Evolutionary conservation across 2,797 vertebrate genomes (phyloP).

Genomic region (Danio aesculapii): DNA sequence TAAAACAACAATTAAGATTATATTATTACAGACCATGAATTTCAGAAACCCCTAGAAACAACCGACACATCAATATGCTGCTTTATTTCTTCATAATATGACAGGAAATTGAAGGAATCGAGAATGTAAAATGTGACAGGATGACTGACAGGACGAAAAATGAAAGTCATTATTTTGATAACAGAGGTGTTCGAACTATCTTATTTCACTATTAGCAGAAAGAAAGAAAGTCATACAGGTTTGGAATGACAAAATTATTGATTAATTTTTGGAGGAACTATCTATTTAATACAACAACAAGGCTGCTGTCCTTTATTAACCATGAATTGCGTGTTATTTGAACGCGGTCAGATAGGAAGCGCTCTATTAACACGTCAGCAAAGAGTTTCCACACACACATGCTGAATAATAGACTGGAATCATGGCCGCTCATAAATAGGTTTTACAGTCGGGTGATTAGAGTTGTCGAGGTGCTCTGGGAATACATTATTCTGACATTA

Average conservation of each 20-base stretch:
- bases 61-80: background rate
- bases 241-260: background rate
- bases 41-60: background rate
- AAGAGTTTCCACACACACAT: slow-evolving; percentile 54
- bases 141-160: background rate
- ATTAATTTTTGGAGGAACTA: background rate
- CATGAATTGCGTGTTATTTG: slow-evolving; percentile 7
- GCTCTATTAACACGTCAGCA: slow-evolving; percentile 11
- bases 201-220: too few species aligned
- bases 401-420: slow-evolving; percentile 23
- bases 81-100: background rate
- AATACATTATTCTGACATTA: slow-evolving; percentile 11
- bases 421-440: slow-evolving; percentile 31
- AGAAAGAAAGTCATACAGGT: background rate
- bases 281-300: background rate
- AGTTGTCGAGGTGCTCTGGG: slow-evolving; percentile 12
- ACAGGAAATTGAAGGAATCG: background rate
- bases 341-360: slow-evolving; percentile 1
- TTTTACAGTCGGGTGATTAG: slow-evolving; percentile 28
- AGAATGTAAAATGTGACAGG: background rate
- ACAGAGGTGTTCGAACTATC: background rate
- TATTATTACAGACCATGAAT: too few species aligned
- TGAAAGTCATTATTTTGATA: background rate
- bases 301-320: slow-evolving; percentile 43
- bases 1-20: too few species aligned